Evolutionary conservation across 2,797 vertebrate species (phyloP).

Genomic region (Lagorchestes hirsutus): DNA sequence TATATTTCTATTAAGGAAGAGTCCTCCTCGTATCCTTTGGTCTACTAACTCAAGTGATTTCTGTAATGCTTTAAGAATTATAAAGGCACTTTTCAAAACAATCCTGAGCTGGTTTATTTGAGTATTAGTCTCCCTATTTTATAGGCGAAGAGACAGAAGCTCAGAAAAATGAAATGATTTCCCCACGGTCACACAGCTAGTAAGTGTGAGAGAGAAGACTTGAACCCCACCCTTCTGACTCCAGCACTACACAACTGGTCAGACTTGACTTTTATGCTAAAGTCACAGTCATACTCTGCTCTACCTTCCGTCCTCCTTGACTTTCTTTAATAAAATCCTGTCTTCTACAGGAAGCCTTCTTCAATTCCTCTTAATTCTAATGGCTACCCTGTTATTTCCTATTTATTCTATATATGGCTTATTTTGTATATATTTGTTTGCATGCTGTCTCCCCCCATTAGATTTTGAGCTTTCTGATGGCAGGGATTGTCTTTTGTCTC

Average conservation of each 20-base stretch:
- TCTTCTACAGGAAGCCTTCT: not conserved
- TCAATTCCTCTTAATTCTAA: not conserved
- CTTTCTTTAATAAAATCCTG: not conserved
- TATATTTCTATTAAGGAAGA: not conserved
- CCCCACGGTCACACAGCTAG: not conserved
- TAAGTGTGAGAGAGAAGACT: not conserved
- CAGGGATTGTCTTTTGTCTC: not conserved
- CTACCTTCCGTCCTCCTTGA: not conserved
- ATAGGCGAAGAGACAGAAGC: not conserved
- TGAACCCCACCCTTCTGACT: not conserved
- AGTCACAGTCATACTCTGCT: not conserved
- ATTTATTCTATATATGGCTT: not conserved
- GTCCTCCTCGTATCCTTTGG: not conserved
- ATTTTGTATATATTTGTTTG: not conserved
- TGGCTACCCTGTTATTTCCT: not conserved
- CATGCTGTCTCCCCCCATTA: not conserved
- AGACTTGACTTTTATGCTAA: not conserved
- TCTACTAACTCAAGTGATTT: not conserved
- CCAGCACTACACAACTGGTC: not conserved
- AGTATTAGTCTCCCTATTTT: not conserved
- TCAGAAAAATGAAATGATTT: not conserved
- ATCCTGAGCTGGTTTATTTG: not conserved
- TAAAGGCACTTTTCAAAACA: not conserved
- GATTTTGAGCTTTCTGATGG: not conserved
- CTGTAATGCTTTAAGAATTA: not conserved